Conservation (phyloP, 2,888 invertebrate genomes). For the Tiphia femorata region DNA sequence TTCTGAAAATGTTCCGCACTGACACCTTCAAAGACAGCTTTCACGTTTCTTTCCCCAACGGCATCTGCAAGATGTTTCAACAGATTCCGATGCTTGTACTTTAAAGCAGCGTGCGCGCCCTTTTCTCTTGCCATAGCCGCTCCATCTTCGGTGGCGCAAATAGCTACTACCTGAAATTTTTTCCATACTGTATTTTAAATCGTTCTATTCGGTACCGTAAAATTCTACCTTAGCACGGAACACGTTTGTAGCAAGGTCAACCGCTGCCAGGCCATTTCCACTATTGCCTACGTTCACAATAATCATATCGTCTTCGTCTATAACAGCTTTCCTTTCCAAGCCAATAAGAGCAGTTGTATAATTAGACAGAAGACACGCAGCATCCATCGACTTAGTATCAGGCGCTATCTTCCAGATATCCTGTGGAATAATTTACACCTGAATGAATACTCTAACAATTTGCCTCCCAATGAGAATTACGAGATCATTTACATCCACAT, state of each 20-base stretch:
- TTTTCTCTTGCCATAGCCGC: slow-evolving; percentile 72
- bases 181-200: slow-evolving; percentile 2
- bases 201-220: no score
- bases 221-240: slow-evolving; percentile 75
- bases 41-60: slow-evolving; percentile 74
- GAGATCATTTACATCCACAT: slow-evolving; percentile 51
- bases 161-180: slow-evolving; percentile 75
- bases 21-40: slow-evolving; percentile 76
- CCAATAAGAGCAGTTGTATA: slow-evolving; percentile 78
- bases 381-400: slow-evolving; percentile 71
- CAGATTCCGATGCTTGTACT: slow-evolving; percentile 72
- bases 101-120: slow-evolving; percentile 77
- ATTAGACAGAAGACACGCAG: slow-evolving; percentile 74
- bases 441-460: not conserved
- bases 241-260: slow-evolving; percentile 78
- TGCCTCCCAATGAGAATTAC: no score
- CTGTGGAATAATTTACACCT: slow-evolving; percentile 51
- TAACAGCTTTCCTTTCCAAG: slow-evolving; percentile 71
- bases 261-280: slow-evolving; percentile 76
- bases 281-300: slow-evolving; percentile 77
- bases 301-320: slow-evolving; percentile 73
- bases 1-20: slow-evolving; percentile 74
- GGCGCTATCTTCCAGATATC: slow-evolving; percentile 74
- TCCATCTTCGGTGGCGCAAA: slow-evolving; percentile 76
- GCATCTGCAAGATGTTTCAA: slow-evolving; percentile 72